Evolutionary conservation across 2,888 invertebrate genomes (phyloP).

Genomic region (Strigamia crassipes): DNA sequence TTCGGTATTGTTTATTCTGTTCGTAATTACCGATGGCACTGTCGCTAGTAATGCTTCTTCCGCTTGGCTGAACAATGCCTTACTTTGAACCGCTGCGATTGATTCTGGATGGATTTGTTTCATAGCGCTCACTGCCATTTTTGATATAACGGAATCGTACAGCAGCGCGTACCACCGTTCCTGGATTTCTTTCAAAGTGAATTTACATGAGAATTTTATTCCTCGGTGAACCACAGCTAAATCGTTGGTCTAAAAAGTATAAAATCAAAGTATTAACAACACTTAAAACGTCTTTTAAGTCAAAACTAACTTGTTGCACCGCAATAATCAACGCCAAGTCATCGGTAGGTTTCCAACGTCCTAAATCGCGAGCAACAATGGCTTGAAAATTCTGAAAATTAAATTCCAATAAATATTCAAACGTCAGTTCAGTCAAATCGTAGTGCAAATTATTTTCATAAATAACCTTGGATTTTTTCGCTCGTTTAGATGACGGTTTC

Average conservation of each 20-base stretch:
- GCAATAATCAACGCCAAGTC: constrained; percentile 92
- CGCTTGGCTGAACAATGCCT: constrained; percentile 83
- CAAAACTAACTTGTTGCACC: constrained; percentile 75
- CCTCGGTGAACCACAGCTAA: constrained; percentile 77
- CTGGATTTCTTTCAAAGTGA: constrained; percentile 89
- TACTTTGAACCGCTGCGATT: constrained; percentile 81
- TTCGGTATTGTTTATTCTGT: constrained; percentile 25
- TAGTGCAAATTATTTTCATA: not conserved
- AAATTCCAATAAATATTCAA: not conserved
- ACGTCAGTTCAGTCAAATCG: not conserved
- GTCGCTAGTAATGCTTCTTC: constrained; percentile 86
- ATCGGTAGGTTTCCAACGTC: constrained; percentile 96
- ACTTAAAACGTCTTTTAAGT: not conserved
- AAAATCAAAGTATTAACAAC: constrained; percentile 4
- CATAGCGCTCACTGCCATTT: constrained; percentile 87
- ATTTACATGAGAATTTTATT: constrained; percentile 93
- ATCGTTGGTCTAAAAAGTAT: constrained; percentile 64
- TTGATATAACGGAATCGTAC: constrained; percentile 90
- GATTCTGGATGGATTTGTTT: constrained; percentile 90
- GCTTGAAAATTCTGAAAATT: constrained; percentile 51
- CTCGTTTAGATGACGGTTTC: constrained; percentile 51
- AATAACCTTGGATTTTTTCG: constrained; percentile 52
- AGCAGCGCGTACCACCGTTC: constrained; percentile 94
- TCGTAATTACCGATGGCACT: constrained; percentile 71
- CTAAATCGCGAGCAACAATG: constrained; percentile 62